Base-by-base conservation (phyloP, 2,113 vertebrate species). In the Calidris pugnax region DNA sequence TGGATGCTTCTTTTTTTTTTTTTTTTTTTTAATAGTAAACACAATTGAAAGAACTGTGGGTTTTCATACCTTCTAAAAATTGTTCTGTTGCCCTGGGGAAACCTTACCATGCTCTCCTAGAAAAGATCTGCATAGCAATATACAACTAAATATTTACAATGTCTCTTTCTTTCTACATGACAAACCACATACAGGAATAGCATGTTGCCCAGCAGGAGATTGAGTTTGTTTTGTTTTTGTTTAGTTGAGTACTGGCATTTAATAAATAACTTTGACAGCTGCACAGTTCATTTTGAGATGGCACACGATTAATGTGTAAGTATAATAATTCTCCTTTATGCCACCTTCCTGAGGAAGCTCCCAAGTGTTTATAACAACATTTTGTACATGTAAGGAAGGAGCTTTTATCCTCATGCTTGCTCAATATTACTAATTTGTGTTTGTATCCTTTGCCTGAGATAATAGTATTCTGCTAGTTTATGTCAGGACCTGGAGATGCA, bases 261-360 rank as follows among this genome's bases (percentile, higher is more conserved):
- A 89, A 73, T 77, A 83, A 83, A 66, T 92, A 90, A 83, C 45
- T 90, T 73, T 62, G 85, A 71, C 66, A 91, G 47, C 64, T 87
- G 55, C 82, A 69, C 14, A 26, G 32, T 73, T 92, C 20, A 80
- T 95, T 94, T 90, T 86, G 64, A 86, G 68, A 67, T 80, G 67
- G 24, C 55, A 77, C 51, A 37, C 79, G 92, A 84, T 86, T 83
- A 69, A 86, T 53, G 12, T 57, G 14, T 47, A 64, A 89, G 16
- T 75, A 32, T 50, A 53, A 33, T 79, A 75, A 47, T 93, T 72
- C 15, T 86, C 9, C 55, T 83, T 77, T 90, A 22, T 86, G 28
- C 66, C n/a, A 74, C n/a, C 50, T 92, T 95, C 67, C 22, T 71
- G 77, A 63, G 41, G 80, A 93, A 80, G 9, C 68, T 83, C 37